phyloP scores from a whole-genome alignment of 1,140 invertebrate species.

The Trichogramma pretiosum region DNA sequence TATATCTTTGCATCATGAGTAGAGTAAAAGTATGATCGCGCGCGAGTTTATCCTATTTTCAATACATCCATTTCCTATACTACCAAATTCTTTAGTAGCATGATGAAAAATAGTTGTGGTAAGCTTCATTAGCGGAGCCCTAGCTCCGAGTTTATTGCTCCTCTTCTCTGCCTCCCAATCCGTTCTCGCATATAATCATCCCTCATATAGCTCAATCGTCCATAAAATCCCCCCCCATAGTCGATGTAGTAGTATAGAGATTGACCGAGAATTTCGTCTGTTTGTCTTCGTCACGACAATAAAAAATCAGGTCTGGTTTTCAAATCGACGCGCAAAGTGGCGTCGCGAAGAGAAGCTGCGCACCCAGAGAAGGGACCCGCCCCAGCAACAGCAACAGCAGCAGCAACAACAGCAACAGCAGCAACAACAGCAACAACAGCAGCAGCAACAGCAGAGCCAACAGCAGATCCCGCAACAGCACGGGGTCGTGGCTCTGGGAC shows the following conservation, averaged over 20 bases:
- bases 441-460: conserved; percentile 36
- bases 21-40: background rate
- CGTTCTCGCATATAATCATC: background rate
- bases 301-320: conserved; percentile 92
- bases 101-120: too few species aligned
- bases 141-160: conserved; percentile 1
- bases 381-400: conserved; percentile 33
- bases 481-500: conserved; percentile 45
- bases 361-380: conserved; percentile 63
- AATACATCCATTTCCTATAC: too few species aligned
- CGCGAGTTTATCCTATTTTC: conserved; percentile 8
- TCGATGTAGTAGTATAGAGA: conserved; percentile 28
- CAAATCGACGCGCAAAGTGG: conserved; percentile 96
- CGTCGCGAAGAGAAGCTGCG: conserved; percentile 93
- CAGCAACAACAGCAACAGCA: conserved; percentile 40
- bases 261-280: conserved; percentile 39
- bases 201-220: too few species aligned
- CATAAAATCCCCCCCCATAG: conserved; percentile 2
- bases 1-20: too few species aligned
- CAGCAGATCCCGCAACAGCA: conserved; percentile 35
- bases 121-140: conserved; percentile 6
- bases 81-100: too few species aligned
- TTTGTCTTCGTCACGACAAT: conserved; percentile 38
- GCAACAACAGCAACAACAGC: conserved; percentile 28
- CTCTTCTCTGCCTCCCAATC: background rate